Evolutionary conservation across 2,113 vertebrate genomes (phyloP).

Genomic region (Piaya cayana): DNA sequence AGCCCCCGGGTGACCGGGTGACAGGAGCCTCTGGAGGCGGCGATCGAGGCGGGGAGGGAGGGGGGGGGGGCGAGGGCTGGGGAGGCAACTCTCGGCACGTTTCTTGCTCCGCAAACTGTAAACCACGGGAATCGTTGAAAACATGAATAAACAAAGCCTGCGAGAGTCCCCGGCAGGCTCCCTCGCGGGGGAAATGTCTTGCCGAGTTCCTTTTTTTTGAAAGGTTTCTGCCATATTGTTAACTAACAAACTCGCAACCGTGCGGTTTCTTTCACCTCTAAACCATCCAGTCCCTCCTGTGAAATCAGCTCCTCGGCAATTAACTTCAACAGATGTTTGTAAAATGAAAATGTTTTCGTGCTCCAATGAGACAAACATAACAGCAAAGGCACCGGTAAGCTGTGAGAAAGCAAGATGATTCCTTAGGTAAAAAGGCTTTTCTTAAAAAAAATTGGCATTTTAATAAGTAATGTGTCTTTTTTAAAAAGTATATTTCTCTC

Average conservation of each 20-base stretch:
- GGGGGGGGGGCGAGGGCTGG: background rate
- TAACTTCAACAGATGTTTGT: constrained; percentile 12
- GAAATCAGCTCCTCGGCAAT: background rate
- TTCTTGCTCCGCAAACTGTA: background rate
- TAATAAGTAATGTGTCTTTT: background rate
- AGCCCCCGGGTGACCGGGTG: background rate
- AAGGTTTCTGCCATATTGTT: background rate
- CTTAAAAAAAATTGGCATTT: background rate
- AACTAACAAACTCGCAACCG: background rate
- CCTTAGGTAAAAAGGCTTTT: background rate
- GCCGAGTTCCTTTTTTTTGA: background rate
- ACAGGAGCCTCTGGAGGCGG: background rate
- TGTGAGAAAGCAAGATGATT: background rate
- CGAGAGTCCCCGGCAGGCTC: background rate
- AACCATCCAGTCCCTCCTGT: background rate
- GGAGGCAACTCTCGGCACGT: background rate
- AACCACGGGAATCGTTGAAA: background rate
- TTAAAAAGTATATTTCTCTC: background rate
- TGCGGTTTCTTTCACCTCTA: background rate
- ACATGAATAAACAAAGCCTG: background rate
- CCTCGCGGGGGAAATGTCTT: background rate
- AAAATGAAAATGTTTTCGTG: background rate
- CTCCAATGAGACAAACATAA: background rate
- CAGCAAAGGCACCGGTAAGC: background rate
- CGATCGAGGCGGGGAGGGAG: too few species aligned